Percentiles rank a stretch among this genome's conserved stretches.
These are phyloP conservation scores for Proteles cristata DNA, from an alignment of 2,113 vertebrate species.

Conservation along the genomic window DNA sequence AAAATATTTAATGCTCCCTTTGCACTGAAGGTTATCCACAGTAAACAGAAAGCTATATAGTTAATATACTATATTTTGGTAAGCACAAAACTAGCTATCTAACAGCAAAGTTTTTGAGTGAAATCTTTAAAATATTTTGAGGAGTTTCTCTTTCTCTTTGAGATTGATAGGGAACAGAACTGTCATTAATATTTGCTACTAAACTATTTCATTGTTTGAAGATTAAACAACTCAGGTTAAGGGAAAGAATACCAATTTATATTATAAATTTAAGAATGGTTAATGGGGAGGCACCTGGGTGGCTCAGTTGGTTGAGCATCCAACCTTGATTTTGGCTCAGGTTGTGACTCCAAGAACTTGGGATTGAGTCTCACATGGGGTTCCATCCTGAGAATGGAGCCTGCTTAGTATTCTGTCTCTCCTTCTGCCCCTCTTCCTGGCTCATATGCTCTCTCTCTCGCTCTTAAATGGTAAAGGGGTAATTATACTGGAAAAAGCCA, in stretches of 20 bases:
- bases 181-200: not conserved
- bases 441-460: too few relatives aligned
- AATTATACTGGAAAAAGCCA: not conserved
- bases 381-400: too few relatives aligned
- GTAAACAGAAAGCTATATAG: not conserved
- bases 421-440: too few relatives aligned
- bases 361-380: too few relatives aligned
- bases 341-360: too few relatives aligned
- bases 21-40: not conserved
- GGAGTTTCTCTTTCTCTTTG: not conserved
- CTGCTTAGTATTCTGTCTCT: too few relatives aligned
- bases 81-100: not conserved
- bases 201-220: not conserved
- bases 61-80: not conserved
- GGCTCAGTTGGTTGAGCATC: too few relatives aligned
- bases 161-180: not conserved
- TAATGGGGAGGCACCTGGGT: too few relatives aligned
- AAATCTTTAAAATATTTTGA: conserved; percentile 42
- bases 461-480: not conserved
- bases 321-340: too few relatives aligned
- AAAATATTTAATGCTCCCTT: not conserved
- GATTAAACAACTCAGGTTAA: not conserved
- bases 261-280: not conserved
- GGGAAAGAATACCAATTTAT: not conserved
- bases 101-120: not conserved